Evolutionary conservation across 2,888 invertebrate species (phyloP).

Genomic region (Bruchidius siliquastri): DNA sequence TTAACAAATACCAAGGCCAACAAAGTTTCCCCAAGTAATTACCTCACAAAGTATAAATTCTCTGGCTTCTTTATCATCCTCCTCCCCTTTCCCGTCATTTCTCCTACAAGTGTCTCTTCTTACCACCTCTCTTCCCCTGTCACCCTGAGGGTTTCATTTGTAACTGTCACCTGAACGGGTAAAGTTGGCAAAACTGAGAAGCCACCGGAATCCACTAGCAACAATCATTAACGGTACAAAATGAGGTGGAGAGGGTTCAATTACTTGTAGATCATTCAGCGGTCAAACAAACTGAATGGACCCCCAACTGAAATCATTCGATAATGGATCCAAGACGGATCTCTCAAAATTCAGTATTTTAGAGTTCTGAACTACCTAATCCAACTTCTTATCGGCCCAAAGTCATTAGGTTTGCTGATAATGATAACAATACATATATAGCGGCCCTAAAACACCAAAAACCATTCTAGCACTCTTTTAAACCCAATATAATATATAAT

Average conservation of each 20-base stretch:
- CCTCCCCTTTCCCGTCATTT: background rate
- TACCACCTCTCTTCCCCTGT: background rate
- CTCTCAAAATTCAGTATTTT: too few species aligned
- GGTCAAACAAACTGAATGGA: too few species aligned
- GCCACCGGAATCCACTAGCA: background rate
- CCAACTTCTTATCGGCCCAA: too few species aligned
- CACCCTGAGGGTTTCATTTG: background rate
- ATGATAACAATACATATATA: too few species aligned
- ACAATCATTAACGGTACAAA: background rate
- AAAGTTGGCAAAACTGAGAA: background rate
- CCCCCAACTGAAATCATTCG: too few species aligned
- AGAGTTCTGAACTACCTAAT: too few species aligned
- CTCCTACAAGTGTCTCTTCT: background rate
- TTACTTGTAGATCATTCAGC: too few species aligned
- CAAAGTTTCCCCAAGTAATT: background rate
- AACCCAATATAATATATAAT: too few species aligned
- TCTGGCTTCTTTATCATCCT: background rate
- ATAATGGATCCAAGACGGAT: too few species aligned
- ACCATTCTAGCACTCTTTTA: too few species aligned
- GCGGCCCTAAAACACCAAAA: too few species aligned
- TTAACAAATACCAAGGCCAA: background rate
- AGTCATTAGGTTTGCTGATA: too few species aligned
- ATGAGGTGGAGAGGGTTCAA: background rate
- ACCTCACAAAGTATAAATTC: background rate
- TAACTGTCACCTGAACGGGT: background rate